Conservation (phyloP, 2,888 invertebrate species). For the Perithous albicinctus region DNA sequence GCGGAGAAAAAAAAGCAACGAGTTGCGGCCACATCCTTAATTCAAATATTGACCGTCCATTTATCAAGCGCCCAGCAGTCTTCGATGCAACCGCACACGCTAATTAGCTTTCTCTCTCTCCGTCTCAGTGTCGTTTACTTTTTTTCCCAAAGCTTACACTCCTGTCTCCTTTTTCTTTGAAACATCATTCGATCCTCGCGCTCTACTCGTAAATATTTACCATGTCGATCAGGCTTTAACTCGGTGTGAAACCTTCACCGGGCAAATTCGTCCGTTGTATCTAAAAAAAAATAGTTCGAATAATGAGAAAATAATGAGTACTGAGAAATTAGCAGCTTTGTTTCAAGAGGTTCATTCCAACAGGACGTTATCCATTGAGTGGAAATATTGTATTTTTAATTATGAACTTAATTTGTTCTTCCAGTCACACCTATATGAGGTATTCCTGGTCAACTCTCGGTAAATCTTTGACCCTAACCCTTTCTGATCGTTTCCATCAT, state of each 20-base stretch:
- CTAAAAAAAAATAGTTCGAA: neutral
- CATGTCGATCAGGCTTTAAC: conserved; percentile 24
- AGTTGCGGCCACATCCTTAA: conserved; percentile 68
- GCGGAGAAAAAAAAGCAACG: conserved; percentile 58
- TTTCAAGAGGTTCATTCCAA: neutral
- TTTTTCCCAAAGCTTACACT: conserved; percentile 62
- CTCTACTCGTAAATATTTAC: conserved; percentile 56
- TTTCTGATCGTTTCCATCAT: too few relatives aligned
- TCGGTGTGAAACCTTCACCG: neutral
- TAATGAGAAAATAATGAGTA: neutral
- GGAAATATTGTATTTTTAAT: too few relatives aligned
- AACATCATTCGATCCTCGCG: conserved; percentile 51
- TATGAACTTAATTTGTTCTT: too few relatives aligned
- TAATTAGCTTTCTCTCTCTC: conserved; percentile 76
- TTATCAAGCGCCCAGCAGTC: conserved; percentile 76
- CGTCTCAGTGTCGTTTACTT: conserved; percentile 51
- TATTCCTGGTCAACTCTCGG: too few relatives aligned
- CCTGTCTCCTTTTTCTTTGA: conserved; percentile 67
- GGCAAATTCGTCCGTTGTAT: neutral
- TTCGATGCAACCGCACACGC: conserved; percentile 73
- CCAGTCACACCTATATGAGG: too few relatives aligned
- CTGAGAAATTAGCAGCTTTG: neutral
- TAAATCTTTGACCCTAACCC: too few relatives aligned
- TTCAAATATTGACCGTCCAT: conserved; percentile 82
- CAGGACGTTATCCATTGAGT: too few relatives aligned